A percentile compares a stretch with the other conserved stretches of the same genome.
These are phyloP conservation scores for Xyrichtys novacula DNA, from an alignment of 2,797 vertebrate genomes.

Conservation along the genomic window DNA sequence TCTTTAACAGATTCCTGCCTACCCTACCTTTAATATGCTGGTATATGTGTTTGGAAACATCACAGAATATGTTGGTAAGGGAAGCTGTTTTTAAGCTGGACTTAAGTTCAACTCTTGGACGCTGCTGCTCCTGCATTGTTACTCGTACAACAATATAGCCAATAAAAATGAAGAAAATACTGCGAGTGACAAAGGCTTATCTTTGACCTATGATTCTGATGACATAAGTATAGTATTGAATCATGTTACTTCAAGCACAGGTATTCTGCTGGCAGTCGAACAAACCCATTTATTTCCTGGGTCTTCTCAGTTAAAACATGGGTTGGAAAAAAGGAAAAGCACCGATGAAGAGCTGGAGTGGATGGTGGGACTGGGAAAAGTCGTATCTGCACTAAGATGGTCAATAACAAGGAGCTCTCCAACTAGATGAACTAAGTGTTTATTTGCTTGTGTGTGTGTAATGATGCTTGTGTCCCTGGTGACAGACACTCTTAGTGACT, in stretches of 20 bases:
- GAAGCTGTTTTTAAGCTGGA: no score
- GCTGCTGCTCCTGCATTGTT: no score
- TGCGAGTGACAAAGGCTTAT: no score
- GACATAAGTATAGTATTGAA: slow-evolving; percentile 10
- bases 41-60: no score
- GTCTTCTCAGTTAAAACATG: slow-evolving; percentile 11
- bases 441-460: slow-evolving; percentile 41
- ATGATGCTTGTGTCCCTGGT: slow-evolving; percentile 62
- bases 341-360: slow-evolving; percentile 20
- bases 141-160: no score
- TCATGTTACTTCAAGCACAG: slow-evolving; percentile 5
- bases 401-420: slow-evolving; percentile 53
- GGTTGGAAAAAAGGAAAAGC: background rate
- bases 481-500: slow-evolving; percentile 72
- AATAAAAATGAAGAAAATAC: no score
- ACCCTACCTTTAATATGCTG: no score
- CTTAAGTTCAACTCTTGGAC: no score
- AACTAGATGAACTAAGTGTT: no score
- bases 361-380: slow-evolving; percentile 31
- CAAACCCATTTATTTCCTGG: background rate
- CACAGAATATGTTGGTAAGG: no score
- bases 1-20: no score
- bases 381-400: slow-evolving; percentile 32
- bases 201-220: no score
- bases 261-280: slow-evolving; percentile 15